Percentiles rank a stretch among this genome's conserved stretches.
These are phyloP conservation scores for Bombylius discolor DNA, from an alignment of 2,888 invertebrate species.

Conservation along the genomic window DNA sequence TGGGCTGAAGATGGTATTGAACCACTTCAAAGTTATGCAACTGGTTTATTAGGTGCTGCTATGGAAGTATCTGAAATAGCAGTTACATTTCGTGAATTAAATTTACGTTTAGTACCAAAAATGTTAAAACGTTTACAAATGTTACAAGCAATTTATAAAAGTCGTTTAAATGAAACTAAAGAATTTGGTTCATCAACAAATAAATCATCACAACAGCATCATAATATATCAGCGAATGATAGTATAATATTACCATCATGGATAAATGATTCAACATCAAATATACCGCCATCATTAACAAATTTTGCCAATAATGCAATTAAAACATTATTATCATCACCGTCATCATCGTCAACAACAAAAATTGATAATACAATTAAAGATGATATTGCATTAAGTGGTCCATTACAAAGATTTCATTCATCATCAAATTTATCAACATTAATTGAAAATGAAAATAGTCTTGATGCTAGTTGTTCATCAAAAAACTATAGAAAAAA, in stretches of 20 bases:
- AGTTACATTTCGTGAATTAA: slow-evolving; percentile 69
- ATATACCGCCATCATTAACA: too few relatives aligned
- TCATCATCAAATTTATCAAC: slow-evolving; percentile 30
- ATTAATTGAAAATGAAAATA: slow-evolving; percentile 26
- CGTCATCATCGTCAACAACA: neutral
- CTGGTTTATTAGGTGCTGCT: slow-evolving; percentile 83
- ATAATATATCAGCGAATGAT: slow-evolving; percentile 15
- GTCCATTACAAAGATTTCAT: slow-evolving; percentile 11
- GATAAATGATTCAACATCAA: slow-evolving; percentile 17
- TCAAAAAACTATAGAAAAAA: slow-evolving; percentile 24
- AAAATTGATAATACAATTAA: neutral
- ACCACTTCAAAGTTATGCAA: slow-evolving; percentile 87
- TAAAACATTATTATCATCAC: too few relatives aligned
- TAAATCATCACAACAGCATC: slow-evolving; percentile 9
- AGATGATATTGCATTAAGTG: slow-evolving; percentile 14
- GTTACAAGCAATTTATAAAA: slow-evolving; percentile 41
- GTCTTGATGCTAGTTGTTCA: slow-evolving; percentile 24
- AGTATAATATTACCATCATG: slow-evolving; percentile 26
- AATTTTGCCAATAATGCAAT: too few relatives aligned
- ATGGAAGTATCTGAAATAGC: slow-evolving; percentile 97
- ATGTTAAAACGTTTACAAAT: slow-evolving; percentile 73
- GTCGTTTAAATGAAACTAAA: slow-evolving; percentile 6
- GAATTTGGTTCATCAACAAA: neutral
- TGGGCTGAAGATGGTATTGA: slow-evolving; percentile 85
- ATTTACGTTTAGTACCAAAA: slow-evolving; percentile 72